These are phyloP conservation scores for Chaetodon trifasciatus DNA, from an alignment of 2,797 vertebrate genomes.

Conservation along the genomic window DNA sequence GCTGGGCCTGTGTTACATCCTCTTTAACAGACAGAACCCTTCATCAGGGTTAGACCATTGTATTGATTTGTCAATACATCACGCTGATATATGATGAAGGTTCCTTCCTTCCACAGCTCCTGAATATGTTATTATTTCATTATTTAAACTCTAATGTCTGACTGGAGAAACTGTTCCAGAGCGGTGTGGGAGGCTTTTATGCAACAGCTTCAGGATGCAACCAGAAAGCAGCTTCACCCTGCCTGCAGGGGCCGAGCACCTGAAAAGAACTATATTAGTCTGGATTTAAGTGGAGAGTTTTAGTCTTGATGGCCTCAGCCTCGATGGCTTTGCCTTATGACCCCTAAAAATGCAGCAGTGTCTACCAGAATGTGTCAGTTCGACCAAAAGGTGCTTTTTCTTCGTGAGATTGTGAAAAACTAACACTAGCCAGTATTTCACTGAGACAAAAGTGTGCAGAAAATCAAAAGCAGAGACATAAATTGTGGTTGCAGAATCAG, in stretches of 20 bases:
- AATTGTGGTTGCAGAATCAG: background rate
- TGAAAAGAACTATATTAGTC: conserved; percentile 1
- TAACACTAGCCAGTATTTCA: background rate
- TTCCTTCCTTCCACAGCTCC: conserved; percentile 26
- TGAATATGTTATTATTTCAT: conserved; percentile 56
- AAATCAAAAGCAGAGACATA: background rate
- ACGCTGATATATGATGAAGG: conserved; percentile 38
- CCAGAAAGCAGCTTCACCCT: conserved; percentile 46
- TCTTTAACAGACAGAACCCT: conserved; percentile 31
- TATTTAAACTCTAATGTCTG: conserved; percentile 52
- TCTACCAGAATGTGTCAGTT: background rate
- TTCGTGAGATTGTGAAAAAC: background rate
- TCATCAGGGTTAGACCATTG: conserved; percentile 22
- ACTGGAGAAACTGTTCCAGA: conserved; percentile 33
- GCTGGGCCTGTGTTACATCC: conserved; percentile 6
- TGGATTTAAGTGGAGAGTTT: conserved; percentile 15
- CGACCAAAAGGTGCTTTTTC: background rate
- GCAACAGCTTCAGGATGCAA: conserved; percentile 58
- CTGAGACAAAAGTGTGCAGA: background rate
- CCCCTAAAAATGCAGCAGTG: background rate
- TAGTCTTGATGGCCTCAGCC: background rate
- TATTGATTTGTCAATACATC: conserved; percentile 33
- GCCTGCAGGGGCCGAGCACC: conserved; percentile 33
- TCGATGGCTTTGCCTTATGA: background rate
- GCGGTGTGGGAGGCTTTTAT: conserved; percentile 66